phyloP scores from a whole-genome alignment of 37 sponge, comb jelly and placozoan species.

The Bolinopsis microptera region DNA sequence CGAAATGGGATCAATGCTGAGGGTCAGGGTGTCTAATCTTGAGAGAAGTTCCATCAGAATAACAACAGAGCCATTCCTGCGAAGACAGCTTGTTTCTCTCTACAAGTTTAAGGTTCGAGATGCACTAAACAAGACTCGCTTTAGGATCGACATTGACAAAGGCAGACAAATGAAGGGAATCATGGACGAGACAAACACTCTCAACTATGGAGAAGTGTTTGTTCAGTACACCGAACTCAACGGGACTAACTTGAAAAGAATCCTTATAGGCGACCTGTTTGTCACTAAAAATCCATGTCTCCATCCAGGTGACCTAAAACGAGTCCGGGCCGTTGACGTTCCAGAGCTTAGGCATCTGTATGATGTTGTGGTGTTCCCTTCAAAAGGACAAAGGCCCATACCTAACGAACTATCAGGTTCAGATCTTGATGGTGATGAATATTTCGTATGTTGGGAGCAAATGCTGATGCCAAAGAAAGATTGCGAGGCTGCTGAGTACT shows the following conservation, averaged over 20 bases:
- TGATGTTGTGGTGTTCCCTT: slow-evolving; percentile 66
- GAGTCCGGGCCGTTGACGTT: slow-evolving; percentile 29
- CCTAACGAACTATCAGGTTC: slow-evolving; percentile 67
- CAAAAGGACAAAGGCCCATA: slow-evolving; percentile 46
- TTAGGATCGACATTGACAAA: slow-evolving; percentile 24
- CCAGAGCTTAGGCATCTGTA: slow-evolving; percentile 41
- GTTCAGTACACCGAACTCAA: slow-evolving; percentile 56
- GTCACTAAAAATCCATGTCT: slow-evolving; percentile 66
- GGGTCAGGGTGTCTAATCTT: slow-evolving; percentile 20
- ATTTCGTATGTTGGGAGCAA: slow-evolving; percentile 67
- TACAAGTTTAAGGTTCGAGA: slow-evolving; percentile 63
- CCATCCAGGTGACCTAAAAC: slow-evolving; percentile 50
- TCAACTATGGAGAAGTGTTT: slow-evolving; percentile 67
- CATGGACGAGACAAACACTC: slow-evolving; percentile 68
- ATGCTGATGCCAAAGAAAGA: slow-evolving; percentile 8
- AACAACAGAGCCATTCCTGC: slow-evolving; percentile 52
- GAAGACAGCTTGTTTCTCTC: slow-evolving; percentile 52
- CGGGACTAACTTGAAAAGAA: neutral
- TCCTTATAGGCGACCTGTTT: slow-evolving; percentile 10
- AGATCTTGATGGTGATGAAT: slow-evolving; percentile 69
- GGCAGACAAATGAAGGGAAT: slow-evolving; percentile 67
- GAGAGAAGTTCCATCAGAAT: neutral
- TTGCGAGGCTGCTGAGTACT: slow-evolving; percentile 61
- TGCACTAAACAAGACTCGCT: slow-evolving; percentile 48
- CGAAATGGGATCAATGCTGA: slow-evolving; percentile 27